These are phyloP conservation scores for Diplodus sargus DNA, from an alignment of 2,797 vertebrate species.

Conservation along the genomic window DNA sequence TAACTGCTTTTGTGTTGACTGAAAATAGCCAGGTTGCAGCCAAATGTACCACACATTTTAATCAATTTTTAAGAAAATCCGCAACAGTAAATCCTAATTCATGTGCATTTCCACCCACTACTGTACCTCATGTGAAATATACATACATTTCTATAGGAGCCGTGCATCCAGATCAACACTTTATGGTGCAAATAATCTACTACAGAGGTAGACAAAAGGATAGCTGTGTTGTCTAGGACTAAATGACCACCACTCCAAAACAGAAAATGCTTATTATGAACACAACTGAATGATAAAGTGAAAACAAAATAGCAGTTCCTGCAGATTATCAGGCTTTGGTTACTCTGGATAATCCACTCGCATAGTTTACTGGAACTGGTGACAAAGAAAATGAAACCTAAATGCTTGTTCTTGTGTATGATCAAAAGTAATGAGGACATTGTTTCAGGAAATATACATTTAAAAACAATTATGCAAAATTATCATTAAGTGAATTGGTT, in stretches of 20 bases:
- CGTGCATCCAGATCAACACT: not conserved
- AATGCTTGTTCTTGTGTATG: not conserved
- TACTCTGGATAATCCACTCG: not conserved
- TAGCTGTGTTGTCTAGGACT: not conserved
- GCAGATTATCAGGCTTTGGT: not conserved
- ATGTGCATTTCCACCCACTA: not conserved
- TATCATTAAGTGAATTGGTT: not conserved
- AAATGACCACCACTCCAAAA: not conserved
- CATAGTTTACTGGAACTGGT: not conserved
- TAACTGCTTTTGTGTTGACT: not conserved
- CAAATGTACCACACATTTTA: not conserved
- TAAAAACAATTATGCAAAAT: not conserved
- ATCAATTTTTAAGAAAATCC: no score
- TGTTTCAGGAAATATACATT: not conserved
- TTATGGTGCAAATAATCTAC: not conserved
- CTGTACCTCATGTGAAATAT: no score
- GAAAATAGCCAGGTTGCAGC: not conserved
- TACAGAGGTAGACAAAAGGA: not conserved
- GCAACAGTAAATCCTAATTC: not conserved
- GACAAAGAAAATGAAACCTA: not conserved
- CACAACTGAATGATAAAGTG: not conserved
- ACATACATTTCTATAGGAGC: no score
- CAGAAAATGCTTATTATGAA: not conserved
- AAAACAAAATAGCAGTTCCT: not conserved
- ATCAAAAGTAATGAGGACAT: not conserved